Percentiles rank a stretch among this genome's conserved stretches.
phyloP scores from a whole-genome alignment of 2,888 invertebrate species.

The Oxycera nigricornis region DNA sequence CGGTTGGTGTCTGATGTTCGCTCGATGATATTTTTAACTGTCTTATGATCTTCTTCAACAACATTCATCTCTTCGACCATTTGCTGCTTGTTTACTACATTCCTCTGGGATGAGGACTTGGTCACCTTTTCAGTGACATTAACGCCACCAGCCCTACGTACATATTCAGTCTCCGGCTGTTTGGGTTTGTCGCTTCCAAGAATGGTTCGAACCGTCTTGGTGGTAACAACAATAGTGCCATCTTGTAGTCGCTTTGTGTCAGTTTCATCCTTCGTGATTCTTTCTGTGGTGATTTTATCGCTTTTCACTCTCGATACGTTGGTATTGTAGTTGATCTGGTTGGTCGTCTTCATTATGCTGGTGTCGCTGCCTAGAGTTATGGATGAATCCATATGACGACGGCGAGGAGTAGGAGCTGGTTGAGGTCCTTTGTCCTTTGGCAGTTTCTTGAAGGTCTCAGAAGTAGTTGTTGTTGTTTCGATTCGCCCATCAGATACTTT shows the following conservation, averaged over 20 bases:
- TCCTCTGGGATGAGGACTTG: constrained; percentile 56
- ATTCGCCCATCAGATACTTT: constrained; percentile 64
- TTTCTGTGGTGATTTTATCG: constrained; percentile 56
- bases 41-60: constrained; percentile 48
- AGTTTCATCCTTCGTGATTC: constrained; percentile 51
- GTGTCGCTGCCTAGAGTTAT: constrained; percentile 69
- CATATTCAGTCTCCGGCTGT: constrained; percentile 58
- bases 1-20: constrained; percentile 34
- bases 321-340: constrained; percentile 67
- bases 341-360: constrained; percentile 65
- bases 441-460: constrained; percentile 65
- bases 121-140: constrained; percentile 59
- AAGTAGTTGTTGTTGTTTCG: constrained; percentile 65
- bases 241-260: constrained; percentile 64
- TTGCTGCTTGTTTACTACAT: constrained; percentile 53
- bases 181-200: constrained; percentile 56
- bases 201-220: constrained; percentile 63
- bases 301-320: constrained; percentile 61
- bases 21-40: constrained; percentile 41
- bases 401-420: constrained; percentile 61
- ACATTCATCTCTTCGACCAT: constrained; percentile 42
- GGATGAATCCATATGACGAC: constrained; percentile 73
- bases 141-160: constrained; percentile 56
- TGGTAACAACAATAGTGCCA: constrained; percentile 65
- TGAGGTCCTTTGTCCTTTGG: constrained; percentile 57